A percentile compares a stretch with the other conserved stretches of the same genome.
Evolutionary conservation across 2,113 vertebrate species (phyloP).

Genomic region (Xenopus borealis): DNA sequence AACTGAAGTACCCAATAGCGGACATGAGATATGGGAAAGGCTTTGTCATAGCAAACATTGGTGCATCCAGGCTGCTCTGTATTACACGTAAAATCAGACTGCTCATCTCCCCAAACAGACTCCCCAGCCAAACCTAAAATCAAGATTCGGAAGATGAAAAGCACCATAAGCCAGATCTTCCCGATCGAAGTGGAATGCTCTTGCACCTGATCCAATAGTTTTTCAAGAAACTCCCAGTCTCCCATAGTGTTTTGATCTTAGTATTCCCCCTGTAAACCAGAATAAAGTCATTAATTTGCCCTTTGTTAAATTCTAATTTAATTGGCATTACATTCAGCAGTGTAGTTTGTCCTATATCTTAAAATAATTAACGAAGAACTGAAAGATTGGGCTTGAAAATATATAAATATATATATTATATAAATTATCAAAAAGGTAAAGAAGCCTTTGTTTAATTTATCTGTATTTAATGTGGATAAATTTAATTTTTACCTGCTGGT

Average conservation of each 20-base stretch:
- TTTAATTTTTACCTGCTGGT: too few species aligned
- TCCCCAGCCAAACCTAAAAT: slow-evolving; percentile 71
- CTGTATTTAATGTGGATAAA: too few species aligned
- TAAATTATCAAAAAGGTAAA: too few species aligned
- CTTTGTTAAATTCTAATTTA: too few species aligned
- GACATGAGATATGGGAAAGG: slow-evolving; percentile 74
- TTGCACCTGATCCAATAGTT: slow-evolving; percentile 71
- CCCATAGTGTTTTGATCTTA: slow-evolving; percentile 58
- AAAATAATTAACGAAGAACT: too few species aligned
- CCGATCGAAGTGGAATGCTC: slow-evolving; percentile 72
- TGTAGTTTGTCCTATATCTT: too few species aligned
- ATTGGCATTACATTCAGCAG: too few species aligned
- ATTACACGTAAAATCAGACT: slow-evolving; percentile 72
- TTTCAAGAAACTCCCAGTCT: slow-evolving; percentile 71
- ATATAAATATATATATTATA: too few species aligned
- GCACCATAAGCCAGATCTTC: slow-evolving; percentile 78
- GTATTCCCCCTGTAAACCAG: slow-evolving; percentile 7
- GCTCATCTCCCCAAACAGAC: slow-evolving; percentile 76
- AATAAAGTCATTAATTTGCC: too few species aligned
- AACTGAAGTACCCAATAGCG: slow-evolving; percentile 43
- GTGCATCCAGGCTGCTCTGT: slow-evolving; percentile 75
- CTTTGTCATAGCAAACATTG: slow-evolving; percentile 76
- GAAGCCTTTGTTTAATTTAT: too few species aligned
- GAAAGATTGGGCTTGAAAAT: too few species aligned
- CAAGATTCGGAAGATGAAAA: slow-evolving; percentile 77